phyloP scores from a whole-genome alignment of 64 coral and sea anemone genomes.

The Montipora cactus region DNA sequence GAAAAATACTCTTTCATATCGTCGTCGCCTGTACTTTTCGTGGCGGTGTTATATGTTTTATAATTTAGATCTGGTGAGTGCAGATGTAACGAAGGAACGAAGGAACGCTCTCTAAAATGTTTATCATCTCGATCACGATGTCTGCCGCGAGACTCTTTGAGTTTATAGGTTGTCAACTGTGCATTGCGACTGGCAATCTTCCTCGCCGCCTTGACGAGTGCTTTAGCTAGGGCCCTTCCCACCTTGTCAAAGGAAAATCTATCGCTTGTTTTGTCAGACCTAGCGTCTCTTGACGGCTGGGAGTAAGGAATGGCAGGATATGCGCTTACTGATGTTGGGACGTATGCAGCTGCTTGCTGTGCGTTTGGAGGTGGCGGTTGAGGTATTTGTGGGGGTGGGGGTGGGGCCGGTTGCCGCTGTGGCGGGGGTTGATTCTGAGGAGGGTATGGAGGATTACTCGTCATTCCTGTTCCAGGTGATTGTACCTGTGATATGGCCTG shows the following conservation, averaged over 20 bases:
- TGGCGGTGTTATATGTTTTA: not conserved
- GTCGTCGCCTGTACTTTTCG: not conserved
- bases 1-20: not conserved
- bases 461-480: not conserved
- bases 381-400: not conserved
- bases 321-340: not conserved
- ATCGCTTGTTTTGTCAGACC: not conserved
- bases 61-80: conserved; percentile 1
- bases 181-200: conserved; percentile 12
- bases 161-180: not conserved
- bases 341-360: not conserved
- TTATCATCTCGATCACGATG: not conserved
- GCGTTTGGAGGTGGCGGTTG: not conserved
- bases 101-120: not conserved
- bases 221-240: conserved; percentile 14
- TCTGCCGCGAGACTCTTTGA: not conserved
- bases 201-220: conserved; percentile 20
- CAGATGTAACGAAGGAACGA: not conserved
- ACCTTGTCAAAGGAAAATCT: conserved; percentile 11
- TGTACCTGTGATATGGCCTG: conserved; percentile 24
- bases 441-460: not conserved
- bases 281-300: not conserved
- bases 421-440: not conserved
- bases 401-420: not conserved
- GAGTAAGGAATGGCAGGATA: not conserved